A percentile compares a stretch with the other conserved stretches of the same genome.
Evolutionary conservation across 2,113 vertebrate species (phyloP).

Genomic region (Hippoglossus stenolepis): DNA sequence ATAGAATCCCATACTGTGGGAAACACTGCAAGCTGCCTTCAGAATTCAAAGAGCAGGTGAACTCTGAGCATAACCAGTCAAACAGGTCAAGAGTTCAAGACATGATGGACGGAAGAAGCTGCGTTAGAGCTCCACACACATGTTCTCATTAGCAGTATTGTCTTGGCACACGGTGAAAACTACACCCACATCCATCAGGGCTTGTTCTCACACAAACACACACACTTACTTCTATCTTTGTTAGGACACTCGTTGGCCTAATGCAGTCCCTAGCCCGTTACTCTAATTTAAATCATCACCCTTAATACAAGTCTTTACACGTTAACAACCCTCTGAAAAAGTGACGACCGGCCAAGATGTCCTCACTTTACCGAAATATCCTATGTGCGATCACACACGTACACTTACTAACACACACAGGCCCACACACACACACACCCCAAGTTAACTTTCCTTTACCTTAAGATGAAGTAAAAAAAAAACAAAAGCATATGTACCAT

Average conservation of each 20-base stretch:
- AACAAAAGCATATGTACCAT: conserved; percentile 41
- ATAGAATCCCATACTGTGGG: background rate
- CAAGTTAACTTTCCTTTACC: conserved; percentile 18
- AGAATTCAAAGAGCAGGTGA: background rate
- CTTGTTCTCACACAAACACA: too few species aligned
- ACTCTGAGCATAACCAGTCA: background rate
- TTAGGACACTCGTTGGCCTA: too few species aligned
- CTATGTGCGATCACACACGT: too few species aligned
- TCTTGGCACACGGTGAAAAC: background rate
- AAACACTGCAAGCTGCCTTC: background rate
- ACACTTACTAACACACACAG: too few species aligned
- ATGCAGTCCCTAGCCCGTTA: too few species aligned
- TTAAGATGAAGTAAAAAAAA: conserved; percentile 10
- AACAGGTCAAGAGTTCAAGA: background rate
- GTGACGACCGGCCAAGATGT: too few species aligned
- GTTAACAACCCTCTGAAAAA: too few species aligned
- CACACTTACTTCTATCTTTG: too few species aligned
- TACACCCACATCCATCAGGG: background rate
- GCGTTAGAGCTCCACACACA: background rate
- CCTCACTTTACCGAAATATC: too few species aligned
- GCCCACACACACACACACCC: background rate
- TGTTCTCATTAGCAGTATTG: too few species aligned
- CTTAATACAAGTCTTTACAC: too few species aligned
- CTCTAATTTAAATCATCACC: too few species aligned
- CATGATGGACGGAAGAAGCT: background rate